Base-by-base conservation (phyloP, 2,888 invertebrate species). In the Pseudanteris insignis region DNA sequence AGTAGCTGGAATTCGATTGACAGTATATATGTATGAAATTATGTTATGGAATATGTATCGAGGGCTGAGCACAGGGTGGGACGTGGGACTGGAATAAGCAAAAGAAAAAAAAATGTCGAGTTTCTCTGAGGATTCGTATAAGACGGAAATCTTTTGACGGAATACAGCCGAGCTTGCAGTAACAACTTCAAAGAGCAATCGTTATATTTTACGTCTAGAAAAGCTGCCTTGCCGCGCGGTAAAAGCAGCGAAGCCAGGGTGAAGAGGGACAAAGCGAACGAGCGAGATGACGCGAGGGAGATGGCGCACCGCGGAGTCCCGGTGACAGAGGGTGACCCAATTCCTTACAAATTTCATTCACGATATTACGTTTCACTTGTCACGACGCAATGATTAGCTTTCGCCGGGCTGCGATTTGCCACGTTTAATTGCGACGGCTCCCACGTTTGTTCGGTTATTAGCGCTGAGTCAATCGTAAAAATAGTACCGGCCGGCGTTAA, bases 111-210 rank as follows among this genome's bases (percentile, higher is more conserved):
- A 58, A 54, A 44, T 40, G 50, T 58, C 38, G 41, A 54, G 40
- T 58, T 40, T 53, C 54, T 54, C 32, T 43, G 54, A 61, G 54
- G 61, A 61, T 61, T 50, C 61, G 36, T 55, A 61, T 55, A 50
- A 40, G 57, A 63, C 48, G 63, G 58, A 65, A 68, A 64, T 65
- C 59, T 65, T 67, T 63, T 65, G 63, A 68, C 65, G 48, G 63
- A 66, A 69, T 65, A 61, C 51, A 62, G 41, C 50, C 60, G 48
- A 63, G 59, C 63, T 66, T 44, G 65, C 63, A 64, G 64, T 65
- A 61, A 68, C 67, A 64, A 64, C 69, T 66, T 70, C 71, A 71
- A 70, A 71, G 70, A 65, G 70, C 69, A 70, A 70, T 70, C 67
- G 63, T 70, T 70, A 69, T 65, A 67, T 69, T 70, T 66, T 43